Conservation (phyloP, 1,140 invertebrate species). For the Drosophila gunungcola region DNA sequence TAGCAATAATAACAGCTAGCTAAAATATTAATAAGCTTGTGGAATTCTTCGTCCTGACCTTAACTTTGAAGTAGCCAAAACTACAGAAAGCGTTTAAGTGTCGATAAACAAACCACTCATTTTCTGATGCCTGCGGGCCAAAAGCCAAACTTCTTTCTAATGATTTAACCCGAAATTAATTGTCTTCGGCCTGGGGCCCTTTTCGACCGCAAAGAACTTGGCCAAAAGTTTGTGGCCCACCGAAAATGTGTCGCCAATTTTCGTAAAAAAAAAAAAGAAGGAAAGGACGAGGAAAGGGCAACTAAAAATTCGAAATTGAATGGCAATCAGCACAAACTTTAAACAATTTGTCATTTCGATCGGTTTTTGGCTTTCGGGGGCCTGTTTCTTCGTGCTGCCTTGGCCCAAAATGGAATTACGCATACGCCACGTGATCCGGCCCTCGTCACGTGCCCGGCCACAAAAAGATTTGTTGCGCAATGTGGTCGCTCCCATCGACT, state of each 20-base stretch:
- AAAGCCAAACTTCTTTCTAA: slow-evolving; percentile 33
- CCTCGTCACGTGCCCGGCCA: slow-evolving; percentile 44
- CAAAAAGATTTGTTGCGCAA: slow-evolving; percentile 50
- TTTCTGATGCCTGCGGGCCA: background rate
- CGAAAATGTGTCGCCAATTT: slow-evolving; percentile 12
- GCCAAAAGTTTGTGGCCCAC: slow-evolving; percentile 14
- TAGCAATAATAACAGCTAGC: too few relatives aligned
- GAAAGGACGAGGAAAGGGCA: too few relatives aligned
- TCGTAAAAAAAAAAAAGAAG: background rate
- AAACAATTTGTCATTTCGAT: slow-evolving; percentile 39
- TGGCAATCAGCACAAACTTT: slow-evolving; percentile 30
- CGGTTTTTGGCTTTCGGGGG: background rate
- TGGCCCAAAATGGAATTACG: slow-evolving; percentile 46
- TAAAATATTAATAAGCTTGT: too few relatives aligned
- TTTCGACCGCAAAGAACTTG: slow-evolving; percentile 25
- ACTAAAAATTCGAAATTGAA: slow-evolving; percentile 29
- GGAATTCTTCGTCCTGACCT: too few relatives aligned
- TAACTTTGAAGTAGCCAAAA: background rate
- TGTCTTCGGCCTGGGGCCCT: slow-evolving; percentile 21
- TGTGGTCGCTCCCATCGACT: slow-evolving; percentile 15
- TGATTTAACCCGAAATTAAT: slow-evolving; percentile 47
- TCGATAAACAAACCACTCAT: slow-evolving; percentile 12
- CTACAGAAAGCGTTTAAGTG: background rate
- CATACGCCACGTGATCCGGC: slow-evolving; percentile 57
- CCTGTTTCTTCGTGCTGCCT: slow-evolving; percentile 24